These are phyloP conservation scores for Ypsolopha sequella DNA, from an alignment of 2,888 invertebrate genomes.

Conservation along the genomic window DNA sequence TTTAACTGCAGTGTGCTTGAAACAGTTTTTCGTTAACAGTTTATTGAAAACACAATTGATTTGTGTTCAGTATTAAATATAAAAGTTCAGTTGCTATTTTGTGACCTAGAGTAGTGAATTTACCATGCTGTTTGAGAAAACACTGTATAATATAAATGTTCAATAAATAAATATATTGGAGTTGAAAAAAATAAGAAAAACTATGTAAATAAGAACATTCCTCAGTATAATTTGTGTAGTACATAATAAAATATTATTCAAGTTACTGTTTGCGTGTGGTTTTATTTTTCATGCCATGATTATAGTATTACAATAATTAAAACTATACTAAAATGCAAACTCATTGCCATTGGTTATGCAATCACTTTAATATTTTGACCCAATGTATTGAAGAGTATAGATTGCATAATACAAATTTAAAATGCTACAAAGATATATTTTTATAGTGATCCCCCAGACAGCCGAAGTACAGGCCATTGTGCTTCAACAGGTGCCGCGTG, in stretches of 20 bases:
- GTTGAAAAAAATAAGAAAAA: constrained; percentile 24
- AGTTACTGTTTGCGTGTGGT: constrained; percentile 62
- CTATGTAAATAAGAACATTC: constrained; percentile 72
- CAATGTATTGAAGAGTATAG: too few relatives aligned
- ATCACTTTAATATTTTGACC: too few relatives aligned
- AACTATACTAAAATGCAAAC: too few relatives aligned
- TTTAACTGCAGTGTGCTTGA: background rate
- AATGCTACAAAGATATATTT: too few relatives aligned
- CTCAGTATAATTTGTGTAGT: constrained; percentile 70
- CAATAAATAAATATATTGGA: constrained; percentile 38
- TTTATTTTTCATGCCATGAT: constrained; percentile 21
- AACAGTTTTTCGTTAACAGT: background rate
- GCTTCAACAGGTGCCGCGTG: too few relatives aligned
- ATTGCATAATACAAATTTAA: too few relatives aligned
- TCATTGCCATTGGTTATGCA: too few relatives aligned
- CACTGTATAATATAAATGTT: constrained; percentile 29
- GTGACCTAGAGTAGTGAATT: constrained; percentile 6
- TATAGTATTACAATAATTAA: too few relatives aligned
- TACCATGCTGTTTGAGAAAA: constrained; percentile 1
- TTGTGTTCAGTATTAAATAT: constrained; percentile 11
- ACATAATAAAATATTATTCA: constrained; percentile 71
- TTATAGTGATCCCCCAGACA: too few relatives aligned
- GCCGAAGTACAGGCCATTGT: too few relatives aligned
- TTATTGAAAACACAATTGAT: constrained; percentile 7
- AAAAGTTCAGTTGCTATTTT: constrained; percentile 1